Base-by-base conservation (phyloP, 2,888 invertebrate genomes). In the Meteorus cinctellus region DNA sequence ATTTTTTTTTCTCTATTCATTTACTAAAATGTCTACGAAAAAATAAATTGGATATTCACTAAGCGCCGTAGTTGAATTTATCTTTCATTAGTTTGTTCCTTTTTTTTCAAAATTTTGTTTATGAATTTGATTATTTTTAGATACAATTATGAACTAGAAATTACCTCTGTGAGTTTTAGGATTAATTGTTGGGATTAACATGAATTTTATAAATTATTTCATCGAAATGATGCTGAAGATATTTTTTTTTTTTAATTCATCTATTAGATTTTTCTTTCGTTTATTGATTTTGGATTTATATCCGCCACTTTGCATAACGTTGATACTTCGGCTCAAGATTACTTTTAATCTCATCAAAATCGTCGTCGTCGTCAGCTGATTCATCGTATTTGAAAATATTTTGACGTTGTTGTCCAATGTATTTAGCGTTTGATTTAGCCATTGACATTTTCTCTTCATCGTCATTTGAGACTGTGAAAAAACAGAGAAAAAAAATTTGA, bases 271-370 rank as follows among this genome's bases (percentile, higher is more conserved):
- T 68, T 60, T 68, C 12, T 65, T 45, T 73, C 29, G 34, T 34
- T 34, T 2, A 34, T 6, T 34, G 34, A 34, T 24, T 36, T 27
- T 41, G 29, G 36, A 60, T 60, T 72, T 68, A 63, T 69, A 87
- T 86, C 66, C 84, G 84, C 86, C 86, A 87, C 69, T 84, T 86
- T 66, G 84, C 82, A 73, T 86, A 86, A 48, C 83, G 86, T 48
- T 81, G 86, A 80, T 86, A 87, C 78, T 84, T 82, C 72, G 86
- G 83, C 79, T 87, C 86, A 65, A 86, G 83, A 66, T 85, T 75
- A 70, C 75, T 81, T 77, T 77, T 82, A 60, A 84, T 71, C 69
- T 82, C 80, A 36, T 82, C 80, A 19, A 86, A 74, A 78, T 83
- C 80, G 71, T 85, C 82, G 75, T 81, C 82, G 34, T 82, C 78